Evolutionary conservation across 1,140 invertebrate species (phyloP).

Genomic region (Neuroterus valhalla): DNA sequence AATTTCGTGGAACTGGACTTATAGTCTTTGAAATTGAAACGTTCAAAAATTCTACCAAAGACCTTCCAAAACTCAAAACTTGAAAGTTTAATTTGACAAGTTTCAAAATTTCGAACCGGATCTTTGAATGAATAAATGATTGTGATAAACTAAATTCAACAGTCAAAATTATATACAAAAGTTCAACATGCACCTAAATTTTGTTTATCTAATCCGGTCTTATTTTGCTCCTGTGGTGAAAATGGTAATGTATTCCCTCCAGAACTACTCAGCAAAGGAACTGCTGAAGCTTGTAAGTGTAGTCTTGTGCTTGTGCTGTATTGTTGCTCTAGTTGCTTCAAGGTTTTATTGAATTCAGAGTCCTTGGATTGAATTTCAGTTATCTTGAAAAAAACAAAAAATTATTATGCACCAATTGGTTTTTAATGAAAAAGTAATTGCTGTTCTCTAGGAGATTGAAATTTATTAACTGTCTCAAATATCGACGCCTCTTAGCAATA

Average conservation of each 20-base stretch:
- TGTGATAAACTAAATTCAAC: not conserved
- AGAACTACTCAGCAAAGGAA: slow-evolving; percentile 38
- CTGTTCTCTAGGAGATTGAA: not conserved
- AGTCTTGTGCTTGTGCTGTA: slow-evolving; percentile 55
- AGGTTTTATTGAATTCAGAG: slow-evolving; percentile 47
- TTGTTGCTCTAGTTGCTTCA: slow-evolving; percentile 60
- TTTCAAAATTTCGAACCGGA: too few relatives aligned
- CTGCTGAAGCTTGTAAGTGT: slow-evolving; percentile 55
- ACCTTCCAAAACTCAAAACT: too few relatives aligned
- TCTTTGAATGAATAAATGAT: not conserved
- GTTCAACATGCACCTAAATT: not conserved
- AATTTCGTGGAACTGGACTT: too few relatives aligned
- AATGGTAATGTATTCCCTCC: slow-evolving; percentile 22
- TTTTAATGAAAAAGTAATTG: slow-evolving; percentile 5
- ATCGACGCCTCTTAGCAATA: too few relatives aligned
- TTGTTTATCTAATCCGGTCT: not conserved
- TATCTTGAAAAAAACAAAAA: slow-evolving; percentile 49
- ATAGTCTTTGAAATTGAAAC: not conserved
- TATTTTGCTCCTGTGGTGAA: not conserved
- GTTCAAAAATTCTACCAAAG: too few relatives aligned
- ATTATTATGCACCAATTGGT: not conserved
- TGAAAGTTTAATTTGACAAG: too few relatives aligned
- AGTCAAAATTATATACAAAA: not conserved
- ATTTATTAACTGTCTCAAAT: slow-evolving; percentile 17
- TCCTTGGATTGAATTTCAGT: slow-evolving; percentile 51